Evolutionary conservation across 2,797 vertebrate genomes (phyloP), one percentile per base, ranked within the genome.

Genomic region (Centropyge bicolor): DNA sequence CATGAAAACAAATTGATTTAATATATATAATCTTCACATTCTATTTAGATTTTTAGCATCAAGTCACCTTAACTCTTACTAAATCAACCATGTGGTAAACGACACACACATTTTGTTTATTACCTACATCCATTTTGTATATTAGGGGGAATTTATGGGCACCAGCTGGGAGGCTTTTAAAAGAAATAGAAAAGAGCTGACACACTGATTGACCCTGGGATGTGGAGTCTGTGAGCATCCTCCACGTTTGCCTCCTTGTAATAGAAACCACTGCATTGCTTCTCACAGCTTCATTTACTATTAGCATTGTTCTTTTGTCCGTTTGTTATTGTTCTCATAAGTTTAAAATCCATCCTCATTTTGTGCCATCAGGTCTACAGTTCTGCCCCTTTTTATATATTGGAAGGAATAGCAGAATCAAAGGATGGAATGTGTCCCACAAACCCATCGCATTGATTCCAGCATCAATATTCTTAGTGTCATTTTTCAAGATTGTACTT

Each of bases 21-120:
- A 24, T 59, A 16, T 72, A 43, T 20, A 40, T 43, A 74, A 22
- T 61, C 10, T 67, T 65, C 22, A 40, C 8, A 38, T 80, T 73
- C 20, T 12, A 52, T 70, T 24, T 31, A 20, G n/a, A 74, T 20
- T 56, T 24, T 14, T 35, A 68, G 36, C 27, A 60, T 66, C 20
- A 48, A 38, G 41, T 22, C 14, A 24, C 38, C 22, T 16, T 41
- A 11, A 17, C 6, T 55, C 6, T 20, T 45, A 20, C 22, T 14
- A 52, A 36, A 59, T 51, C 46, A 64, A 5, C 20, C 24, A 27
- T 51, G 38, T 12, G 41, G 4, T 45, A 51, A 74, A 52, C 24
- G 51, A 38, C 6, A 41, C n/a, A 56, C 22, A 31, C 4, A 8
- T 61, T 45, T 52, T 14, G 2, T 36, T 56, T 72, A 14, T 46